Evolutionary conservation across 2,113 vertebrate species (phyloP), one percentile per base, ranked within the genome.

Genomic region (Collichthys lucidus): DNA sequence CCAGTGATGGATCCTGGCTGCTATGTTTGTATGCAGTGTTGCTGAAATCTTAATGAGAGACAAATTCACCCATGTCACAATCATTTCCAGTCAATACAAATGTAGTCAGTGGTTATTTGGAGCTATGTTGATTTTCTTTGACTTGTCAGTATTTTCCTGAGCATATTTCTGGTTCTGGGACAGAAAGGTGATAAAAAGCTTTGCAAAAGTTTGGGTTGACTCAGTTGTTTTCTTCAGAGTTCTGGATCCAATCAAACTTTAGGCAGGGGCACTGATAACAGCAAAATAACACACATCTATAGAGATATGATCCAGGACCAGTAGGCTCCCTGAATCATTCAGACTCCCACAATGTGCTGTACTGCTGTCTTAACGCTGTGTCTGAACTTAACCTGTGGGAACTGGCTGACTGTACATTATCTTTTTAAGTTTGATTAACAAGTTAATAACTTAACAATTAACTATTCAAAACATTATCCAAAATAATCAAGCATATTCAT

Each of bases 371-470:
- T 10, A 49, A 19, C 24, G 3, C 29, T 7, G 65, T 29, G 40
- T 40, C 52, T 26, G 11, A 56, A 24, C 29, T 42, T 2, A 17
- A 3, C n/a, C 55, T 59, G 11, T 17, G 31, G 67, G 50, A 17
- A 69, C 7, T 31, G 3, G 2, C 40, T 44, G 71, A 47, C 71
- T 67, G 9, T 40, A 35, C 7, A 22, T 14, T 26, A 24, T 59
- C 35, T 8, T 35, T 35, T 35, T 65, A 35, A 52, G 19, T 57
- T 71, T 72, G 22, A n/a, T 10, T 55, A 62, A 62, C 29, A 52
- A 74, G 64, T 77, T 77, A 59, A 50, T 16, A 77, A 35, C 11
- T 10, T n/a, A 85, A 40, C 24, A 11, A 20, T 50, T 61, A 64
- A 55, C 20, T 47, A 40, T 40, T 62, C 63, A 61, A 78, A 35